These are phyloP conservation scores for Cerastis rubricosa DNA, from an alignment of 2,888 invertebrate genomes.

Conservation along the genomic window DNA sequence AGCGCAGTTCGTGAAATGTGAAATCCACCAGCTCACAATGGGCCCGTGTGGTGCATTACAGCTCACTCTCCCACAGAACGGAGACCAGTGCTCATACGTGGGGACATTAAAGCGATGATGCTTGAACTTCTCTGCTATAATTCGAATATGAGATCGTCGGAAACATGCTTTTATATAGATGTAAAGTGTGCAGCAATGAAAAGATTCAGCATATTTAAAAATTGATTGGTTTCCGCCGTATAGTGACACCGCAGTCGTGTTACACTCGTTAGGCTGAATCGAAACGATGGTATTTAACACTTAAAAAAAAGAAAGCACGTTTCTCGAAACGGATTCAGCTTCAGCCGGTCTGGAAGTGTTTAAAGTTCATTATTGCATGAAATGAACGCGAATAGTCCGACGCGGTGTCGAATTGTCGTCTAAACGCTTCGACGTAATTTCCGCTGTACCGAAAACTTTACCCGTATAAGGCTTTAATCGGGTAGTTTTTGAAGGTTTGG, in stretches of 20 bases:
- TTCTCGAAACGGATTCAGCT: background rate
- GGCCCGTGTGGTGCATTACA: too few relatives aligned
- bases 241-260: background rate
- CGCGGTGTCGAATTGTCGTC: background rate
- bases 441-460: background rate
- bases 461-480: background rate
- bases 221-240: background rate
- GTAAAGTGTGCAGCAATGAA: background rate
- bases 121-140: too few relatives aligned
- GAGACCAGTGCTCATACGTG: too few relatives aligned
- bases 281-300: background rate
- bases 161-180: too few relatives aligned
- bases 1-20: too few relatives aligned
- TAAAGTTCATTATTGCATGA: background rate
- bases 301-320: background rate
- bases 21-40: too few relatives aligned
- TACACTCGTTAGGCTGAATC: background rate
- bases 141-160: too few relatives aligned
- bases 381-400: background rate
- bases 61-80: too few relatives aligned
- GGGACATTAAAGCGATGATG: too few relatives aligned
- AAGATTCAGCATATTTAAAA: too few relatives aligned
- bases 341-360: background rate
- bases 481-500: background rate
- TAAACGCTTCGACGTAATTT: background rate